phyloP scores from a whole-genome alignment of 2,888 invertebrate genomes.

The Priapulus caudatus region DNA sequence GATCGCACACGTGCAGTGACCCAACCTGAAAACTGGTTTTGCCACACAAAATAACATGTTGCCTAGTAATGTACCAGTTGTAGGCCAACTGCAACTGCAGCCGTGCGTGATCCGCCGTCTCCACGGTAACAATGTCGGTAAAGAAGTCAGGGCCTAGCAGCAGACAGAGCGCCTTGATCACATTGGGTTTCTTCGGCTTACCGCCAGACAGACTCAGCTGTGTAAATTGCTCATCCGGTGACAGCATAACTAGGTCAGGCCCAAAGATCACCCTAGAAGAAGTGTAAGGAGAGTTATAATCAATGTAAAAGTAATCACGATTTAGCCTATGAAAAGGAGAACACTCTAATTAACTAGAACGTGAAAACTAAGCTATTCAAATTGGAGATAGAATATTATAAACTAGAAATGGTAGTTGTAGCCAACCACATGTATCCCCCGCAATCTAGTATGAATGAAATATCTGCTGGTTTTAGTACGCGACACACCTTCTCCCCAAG shows the following conservation, averaged over 20 bases:
- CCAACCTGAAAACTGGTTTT: no score
- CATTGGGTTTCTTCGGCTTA: constrained; percentile 42
- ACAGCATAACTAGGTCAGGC: constrained; percentile 44
- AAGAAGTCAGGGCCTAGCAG: constrained; percentile 44
- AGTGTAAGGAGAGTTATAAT: no score
- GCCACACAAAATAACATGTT: no score
- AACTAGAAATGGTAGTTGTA: no score
- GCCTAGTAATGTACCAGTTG: no score
- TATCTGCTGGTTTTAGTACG: no score
- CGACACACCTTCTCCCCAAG: no score
- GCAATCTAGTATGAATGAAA: no score
- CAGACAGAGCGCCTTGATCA: constrained; percentile 41
- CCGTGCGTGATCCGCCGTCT: constrained; percentile 44
- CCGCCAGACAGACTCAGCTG: constrained; percentile 42
- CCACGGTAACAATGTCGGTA: constrained; percentile 43
- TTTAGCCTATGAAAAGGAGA: background rate
- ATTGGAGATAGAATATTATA: no score
- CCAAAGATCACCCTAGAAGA: constrained; percentile 42
- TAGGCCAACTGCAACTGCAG: constrained; percentile 43
- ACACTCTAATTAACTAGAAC: background rate
- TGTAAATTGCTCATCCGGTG: constrained; percentile 45
- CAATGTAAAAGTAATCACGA: constrained; percentile 18
- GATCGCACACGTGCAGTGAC: no score
- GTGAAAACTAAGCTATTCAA: background rate
- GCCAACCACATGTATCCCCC: no score